phyloP scores from a whole-genome alignment of 2,888 invertebrate species.

The Melanophora roralis region DNA sequence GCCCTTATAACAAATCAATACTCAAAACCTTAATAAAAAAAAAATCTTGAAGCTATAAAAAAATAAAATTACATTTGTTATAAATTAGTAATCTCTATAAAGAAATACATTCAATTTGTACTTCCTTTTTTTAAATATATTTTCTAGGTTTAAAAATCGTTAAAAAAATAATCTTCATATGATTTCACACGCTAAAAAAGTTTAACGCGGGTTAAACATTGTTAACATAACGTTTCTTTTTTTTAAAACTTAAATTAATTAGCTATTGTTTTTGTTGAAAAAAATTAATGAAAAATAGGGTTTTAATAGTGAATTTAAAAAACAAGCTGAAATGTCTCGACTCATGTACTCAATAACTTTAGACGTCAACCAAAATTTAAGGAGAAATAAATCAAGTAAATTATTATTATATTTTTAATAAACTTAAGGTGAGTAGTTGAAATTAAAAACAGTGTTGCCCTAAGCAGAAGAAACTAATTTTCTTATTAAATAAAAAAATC shows the following conservation, averaged over 20 bases:
- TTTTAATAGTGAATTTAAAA: background rate
- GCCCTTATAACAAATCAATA: no score
- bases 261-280: background rate
- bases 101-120: no score
- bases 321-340: background rate
- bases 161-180: background rate
- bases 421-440: constrained; percentile 15
- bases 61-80: no score
- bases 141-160: background rate
- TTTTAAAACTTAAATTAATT: background rate
- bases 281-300: background rate
- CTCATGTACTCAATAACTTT: background rate
- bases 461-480: no score
- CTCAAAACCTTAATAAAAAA: no score
- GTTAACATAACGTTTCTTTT: background rate
- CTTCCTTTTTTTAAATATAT: background rate
- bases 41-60: no score
- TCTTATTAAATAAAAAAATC: no score
- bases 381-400: background rate
- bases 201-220: background rate
- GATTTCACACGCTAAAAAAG: constrained; percentile 2
- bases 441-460: background rate
- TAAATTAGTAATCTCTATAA: no score
- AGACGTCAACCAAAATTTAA: background rate
- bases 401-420: background rate